Conservation (phyloP, 2,888 invertebrate species). For the Polydesmus complanatus region DNA sequence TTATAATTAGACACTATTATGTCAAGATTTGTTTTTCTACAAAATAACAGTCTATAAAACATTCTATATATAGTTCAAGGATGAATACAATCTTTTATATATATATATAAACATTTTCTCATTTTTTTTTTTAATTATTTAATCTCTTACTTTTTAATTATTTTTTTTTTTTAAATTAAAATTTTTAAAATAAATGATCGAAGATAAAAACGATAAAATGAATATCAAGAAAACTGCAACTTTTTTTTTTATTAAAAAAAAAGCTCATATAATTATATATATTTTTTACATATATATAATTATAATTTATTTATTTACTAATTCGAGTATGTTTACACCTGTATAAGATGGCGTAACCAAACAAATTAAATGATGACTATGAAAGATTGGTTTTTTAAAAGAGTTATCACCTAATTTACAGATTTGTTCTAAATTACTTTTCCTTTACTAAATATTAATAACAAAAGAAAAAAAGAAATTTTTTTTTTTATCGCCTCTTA, state of each 20-base stretch:
- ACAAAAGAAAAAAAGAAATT: neutral
- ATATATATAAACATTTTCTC: neutral
- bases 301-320: neutral
- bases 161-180: too few species aligned
- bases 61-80: neutral
- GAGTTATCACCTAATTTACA: neutral
- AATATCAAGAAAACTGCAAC: too few species aligned
- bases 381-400: neutral
- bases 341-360: neutral
- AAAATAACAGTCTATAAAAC: neutral
- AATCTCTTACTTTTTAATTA: too few species aligned
- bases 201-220: too few species aligned
- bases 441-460: too few species aligned
- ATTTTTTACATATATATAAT: neutral
- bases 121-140: too few species aligned
- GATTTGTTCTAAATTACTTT: neutral
- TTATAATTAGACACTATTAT: neutral
- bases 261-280: too few species aligned
- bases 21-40: neutral
- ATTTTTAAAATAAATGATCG: too few species aligned
- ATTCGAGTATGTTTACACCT: neutral
- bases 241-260: too few species aligned
- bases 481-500: too few species aligned
- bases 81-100: neutral
- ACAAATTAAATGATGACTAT: neutral